Base-by-base conservation (phyloP, 2,113 vertebrate species). In the Mormyrus iriodes region DNA sequence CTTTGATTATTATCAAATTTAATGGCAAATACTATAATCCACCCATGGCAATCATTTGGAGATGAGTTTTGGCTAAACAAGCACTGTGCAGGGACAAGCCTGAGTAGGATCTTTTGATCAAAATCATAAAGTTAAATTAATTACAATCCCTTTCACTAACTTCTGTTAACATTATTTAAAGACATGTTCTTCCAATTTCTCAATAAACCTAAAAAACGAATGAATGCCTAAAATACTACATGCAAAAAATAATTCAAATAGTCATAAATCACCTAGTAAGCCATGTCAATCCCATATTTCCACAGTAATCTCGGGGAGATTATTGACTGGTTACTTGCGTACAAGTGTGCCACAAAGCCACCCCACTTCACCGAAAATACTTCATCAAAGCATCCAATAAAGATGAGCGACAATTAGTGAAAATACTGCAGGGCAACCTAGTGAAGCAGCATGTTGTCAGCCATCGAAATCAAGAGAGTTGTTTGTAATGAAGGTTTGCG, bases 401-500 rank as follows among this genome's bases (percentile, higher is more conserved):
- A 89, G 17, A 58, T 51, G n/a, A 73, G 53, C 12, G 35, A 46
- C 9, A 13, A 21, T 24, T n/a, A 65, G 76, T 85, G 55, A 42
- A 86, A 52, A 46, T 5, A 51, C n/a, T 35, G 17, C 27, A n/a
- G 21, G 44, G 13, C 83, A 9, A 73, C 55, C 51, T 48, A 3
- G 55, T 44, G 65, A n/a, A 87, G 46, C 19, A 46, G n/a, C 13
- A 4, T 79, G 65, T 35, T 21, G 31, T 53, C 89, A 86, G 31
- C 52, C 9, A 39, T 51, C 42, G 65, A 86, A 89, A 86, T 73
- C n/a, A 65, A 89, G 82, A 86, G 27, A 24, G 79, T 44, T 86
- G 58, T 55, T 44, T 87, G 27, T 53, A 90, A 44, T 90, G 61
- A 89, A 27, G 19, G n/a, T 49, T 44, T 65, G 42, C 9, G 10